Base-by-base conservation (phyloP, 2,113 vertebrate genomes). In the Chlorodrepanis virens region DNA sequence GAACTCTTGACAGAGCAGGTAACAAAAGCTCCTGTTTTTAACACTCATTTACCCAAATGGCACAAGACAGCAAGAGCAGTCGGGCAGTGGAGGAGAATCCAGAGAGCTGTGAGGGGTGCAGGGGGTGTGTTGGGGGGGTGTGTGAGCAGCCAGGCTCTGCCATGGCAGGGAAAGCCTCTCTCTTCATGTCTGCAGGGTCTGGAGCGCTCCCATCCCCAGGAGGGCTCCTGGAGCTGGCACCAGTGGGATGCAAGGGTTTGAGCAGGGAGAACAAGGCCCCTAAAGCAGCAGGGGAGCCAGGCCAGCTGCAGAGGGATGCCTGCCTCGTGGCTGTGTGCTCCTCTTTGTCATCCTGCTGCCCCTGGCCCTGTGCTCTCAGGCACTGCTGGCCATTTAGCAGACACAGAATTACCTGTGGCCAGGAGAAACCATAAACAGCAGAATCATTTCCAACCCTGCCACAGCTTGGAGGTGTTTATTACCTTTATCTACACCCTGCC, bases 401-500 rank as follows among this genome's bases (percentile, higher is more conserved):
- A 39, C 80, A 42, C 6, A 15, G 54, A 29, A 63, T 81, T 86
- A 83, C 88, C 60, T 75, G 92, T 35, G 59, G 88, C 83, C 94
- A 67, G 84, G 70, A 92, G 94, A 88, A 96, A 74, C 83, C 71
- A 86, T 67, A 37, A 95, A 93, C 33, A 93, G 90, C 76, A 81
- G 50, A 80, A 94, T 78, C 23, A 50, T 49, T 94, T 89, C 86
- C 77, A 70, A 11, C 2, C 42, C 80, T 94, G 65, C 59, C 47
- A 47, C 64, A 44, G 71, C 86, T 70, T 16, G 68, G 39, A 92
- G 95, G 77, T 95, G 90, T 95, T 94, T 93, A 83, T 96, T 92
- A 57, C 94, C 59, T 83, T 93, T 92, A 89, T 67, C 85, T 93
- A 27, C 47, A 39, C 54, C 67, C 44, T 85, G n/a, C 28, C 27